Conservation (phyloP, 2,113 vertebrate genomes). For the Sturnus vulgaris region DNA sequence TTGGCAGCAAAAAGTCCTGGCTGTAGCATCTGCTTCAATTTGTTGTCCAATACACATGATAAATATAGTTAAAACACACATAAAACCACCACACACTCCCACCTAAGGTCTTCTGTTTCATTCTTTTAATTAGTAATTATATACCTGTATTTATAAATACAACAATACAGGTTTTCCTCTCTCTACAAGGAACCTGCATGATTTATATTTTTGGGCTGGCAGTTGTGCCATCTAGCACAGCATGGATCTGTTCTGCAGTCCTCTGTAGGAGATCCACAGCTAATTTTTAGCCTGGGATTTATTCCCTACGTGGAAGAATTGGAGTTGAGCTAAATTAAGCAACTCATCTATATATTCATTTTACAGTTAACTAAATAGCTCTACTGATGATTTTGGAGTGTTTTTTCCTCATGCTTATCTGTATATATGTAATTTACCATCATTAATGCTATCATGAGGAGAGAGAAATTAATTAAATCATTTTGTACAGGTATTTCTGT, state of each 20-base stretch:
- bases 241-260: background rate
- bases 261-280: background rate
- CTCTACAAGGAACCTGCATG: constrained; percentile 76
- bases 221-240: background rate
- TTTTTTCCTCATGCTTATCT: background rate
- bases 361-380: background rate
- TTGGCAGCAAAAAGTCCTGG: background rate
- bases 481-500: background rate
- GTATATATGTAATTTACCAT: background rate
- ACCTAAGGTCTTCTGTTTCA: background rate
- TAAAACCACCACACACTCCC: background rate
- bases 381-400: background rate
- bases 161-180: constrained; percentile 76
- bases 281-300: background rate
- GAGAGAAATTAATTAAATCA: background rate
- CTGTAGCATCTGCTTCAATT: background rate
- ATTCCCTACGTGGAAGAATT: background rate
- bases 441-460: background rate
- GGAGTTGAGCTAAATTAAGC: background rate
- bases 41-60: background rate
- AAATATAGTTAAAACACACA: background rate
- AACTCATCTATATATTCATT: background rate
- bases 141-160: constrained; percentile 74
- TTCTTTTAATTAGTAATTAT: background rate
- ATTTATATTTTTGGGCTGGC: background rate